These are phyloP conservation scores for Conops quadrifasciatus DNA, from an alignment of 2,888 invertebrate species.

Conservation along the genomic window DNA sequence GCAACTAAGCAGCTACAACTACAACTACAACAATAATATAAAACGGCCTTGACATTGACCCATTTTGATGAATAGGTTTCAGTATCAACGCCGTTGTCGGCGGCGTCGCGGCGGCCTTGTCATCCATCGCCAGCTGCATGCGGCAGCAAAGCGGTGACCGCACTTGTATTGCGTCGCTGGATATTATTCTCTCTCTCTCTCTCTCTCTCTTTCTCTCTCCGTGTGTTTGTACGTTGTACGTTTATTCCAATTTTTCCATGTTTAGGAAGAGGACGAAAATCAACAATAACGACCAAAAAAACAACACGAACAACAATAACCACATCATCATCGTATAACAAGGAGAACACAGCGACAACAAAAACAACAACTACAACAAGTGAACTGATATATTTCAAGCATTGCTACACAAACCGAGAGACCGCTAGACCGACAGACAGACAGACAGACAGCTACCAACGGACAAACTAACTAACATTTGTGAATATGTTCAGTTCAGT, in stretches of 20 bases:
- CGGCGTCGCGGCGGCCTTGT: slow-evolving; percentile 9
- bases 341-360: no score
- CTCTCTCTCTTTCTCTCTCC: background rate
- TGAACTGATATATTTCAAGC: slow-evolving; percentile 12
- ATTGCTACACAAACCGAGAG: background rate
- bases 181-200: background rate
- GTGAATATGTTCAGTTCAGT: background rate
- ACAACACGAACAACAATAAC: background rate
- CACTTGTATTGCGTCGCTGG: slow-evolving; percentile 4
- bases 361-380: slow-evolving; percentile 1
- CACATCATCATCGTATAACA: background rate
- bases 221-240: slow-evolving; percentile 25
- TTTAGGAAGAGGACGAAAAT: slow-evolving; percentile 37
- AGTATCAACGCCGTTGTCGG: slow-evolving; percentile 31
- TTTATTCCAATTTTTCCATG: slow-evolving; percentile 35
- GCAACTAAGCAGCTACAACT: slow-evolving; percentile 32
- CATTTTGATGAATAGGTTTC: slow-evolving; percentile 51
- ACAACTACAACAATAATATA: no score
- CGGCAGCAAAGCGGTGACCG: slow-evolving; percentile 20
- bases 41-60: slow-evolving; percentile 56
- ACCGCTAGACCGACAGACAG: slow-evolving; percentile 4
- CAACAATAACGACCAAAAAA: slow-evolving; percentile 10
- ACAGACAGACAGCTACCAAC: slow-evolving; percentile 1
- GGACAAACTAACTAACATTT: background rate
- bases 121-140: slow-evolving; percentile 14